Evolutionary conservation across 1,140 invertebrate species (phyloP), one percentile per base, ranked within the genome.

Genomic region (Meloidogyne floridensis): DNA sequence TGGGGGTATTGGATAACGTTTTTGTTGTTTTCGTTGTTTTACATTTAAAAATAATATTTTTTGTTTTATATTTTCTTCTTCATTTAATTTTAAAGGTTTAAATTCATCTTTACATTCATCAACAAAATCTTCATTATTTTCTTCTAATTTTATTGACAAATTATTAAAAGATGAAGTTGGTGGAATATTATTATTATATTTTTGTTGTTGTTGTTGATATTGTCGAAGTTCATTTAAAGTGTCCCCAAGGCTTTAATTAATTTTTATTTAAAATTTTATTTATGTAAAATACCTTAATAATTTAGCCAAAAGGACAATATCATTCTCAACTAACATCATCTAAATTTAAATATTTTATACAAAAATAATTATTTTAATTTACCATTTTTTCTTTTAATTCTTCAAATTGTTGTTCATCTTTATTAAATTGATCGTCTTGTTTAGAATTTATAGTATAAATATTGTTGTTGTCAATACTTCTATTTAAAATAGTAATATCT

Each of bases 261-360:
- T 59, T 59, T 15, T 59, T 15, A 59, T 15, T 59, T 59, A 15
- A 15, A 15, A 59, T 65, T 65, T 65, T n/a, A 65, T n/a, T 65
- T 65, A 65, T n/a, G 2, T n/a, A 59, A 59, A 59, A 9, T 65
- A 65, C 20, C 53, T 77, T 42, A 86, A 76, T 32, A 86, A 80
- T 73, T 86, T 86, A 59, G 86, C 72, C 77, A 86, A 43, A 32
- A 86, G 72, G 59, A 81, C 69, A 20, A 86, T 82, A 72, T 86
- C 85, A 75, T 87, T 86, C 75, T 86, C 85, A 86, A 86, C 86
- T 72, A 86, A 59, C n/a, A 80, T 73, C 69, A 87, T 84, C 85
- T 86, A 53, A 10, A 84, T 20, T 47, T 47, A 20, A 42, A 77
- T 77, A 11, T 8, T 65, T 56, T 69, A 76, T 42, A 73, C 20